Base-by-base conservation (phyloP, 2,888 invertebrate genomes). In the Patella ulyssiponensis region DNA sequence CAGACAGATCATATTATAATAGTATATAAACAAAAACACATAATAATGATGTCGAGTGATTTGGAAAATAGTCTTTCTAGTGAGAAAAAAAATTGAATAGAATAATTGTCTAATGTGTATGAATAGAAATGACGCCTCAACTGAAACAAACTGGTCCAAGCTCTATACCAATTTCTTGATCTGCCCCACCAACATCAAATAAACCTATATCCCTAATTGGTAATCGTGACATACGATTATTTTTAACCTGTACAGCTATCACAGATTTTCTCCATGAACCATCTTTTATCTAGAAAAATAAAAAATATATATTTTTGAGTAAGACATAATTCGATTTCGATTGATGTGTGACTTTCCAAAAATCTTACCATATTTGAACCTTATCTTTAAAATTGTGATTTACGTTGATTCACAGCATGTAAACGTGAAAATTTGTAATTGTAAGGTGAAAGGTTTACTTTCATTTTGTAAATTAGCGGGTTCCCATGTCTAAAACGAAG, bases 141-240 rank as follows among this genome's bases (percentile, higher is more conserved):
- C 85, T 84, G 92, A 96, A 98, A 93, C 98, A 98, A 69, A 95
- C 97, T 51, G 95, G 93, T 73, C 97, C 97, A 17, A 98, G 93
- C 91, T 97, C 95, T 58, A 98, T 90, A 90, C 95, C 95, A 93
- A 97, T 97, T 87, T 94, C 94, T 92, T 97, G 97, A 84, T 95
- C 93, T 0, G 93, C 90, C 84, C 94, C 94, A 33, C 96, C 96
- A 64, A 96, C 93, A 91, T 98, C 97, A 78, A 95, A 93, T 12
- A 97, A 92, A 0, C 95, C 96, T 53, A 98, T 93, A 89, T 98
- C 97, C 14, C 95, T 92, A 33, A 98, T 93, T 9, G 98, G 98
- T 70, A 98, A 93, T 77, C 96, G 93, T 54, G 94, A 93, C 0
- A 97, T 94, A 90, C 96, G 96, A 85, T 96, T 95, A 0, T 96